Evolutionary conservation across 2,113 vertebrate species (phyloP), one percentile per base, ranked within the genome.

Genomic region (Grantiella picta): DNA sequence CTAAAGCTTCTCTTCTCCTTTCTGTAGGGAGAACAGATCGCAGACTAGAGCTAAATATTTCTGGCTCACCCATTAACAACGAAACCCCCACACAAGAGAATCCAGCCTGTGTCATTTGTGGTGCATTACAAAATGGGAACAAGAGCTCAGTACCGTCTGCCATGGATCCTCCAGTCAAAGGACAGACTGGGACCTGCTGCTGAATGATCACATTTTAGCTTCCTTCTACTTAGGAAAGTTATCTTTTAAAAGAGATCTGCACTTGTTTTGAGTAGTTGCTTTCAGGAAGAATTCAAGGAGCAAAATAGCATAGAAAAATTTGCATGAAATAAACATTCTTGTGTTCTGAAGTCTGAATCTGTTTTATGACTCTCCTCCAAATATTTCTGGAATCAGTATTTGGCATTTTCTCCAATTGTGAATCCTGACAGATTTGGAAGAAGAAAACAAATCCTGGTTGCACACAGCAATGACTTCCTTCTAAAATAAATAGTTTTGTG

Each of bases 251-350:
- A 52, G 57, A 71, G 49, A 35, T 45, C 50, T 59, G 31, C 18
- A 42, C 33, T 65, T 76, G n/a, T 38, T 87, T 60, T 44, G 49
- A 82, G 47, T 10, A 40, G 49, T 11, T 64, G 53, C 40, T 92
- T 86, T 85, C 31, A 61, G n/a, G 66, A 68, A 53, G 31, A 59
- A 59, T 44, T 64, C 23, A 44, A 52, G 29, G 81, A 87, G 23
- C 17, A 90, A 82, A 86, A 49, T 45, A 80, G 61, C 70, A 63
- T 7, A 79, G 64, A 61, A 76, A 83, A 82, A 82, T 36, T 35
- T 79, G 65, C 93, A 95, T 65, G 78, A 86, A 87, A 92, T 85
- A 95, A 89, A 87, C 53, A 89, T 69, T 87, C 38, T 78, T 69
- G 45, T 82, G 70, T 85, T 87, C 86, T 4, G 10, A 89, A 92